Conservation (phyloP, 2,113 vertebrate species). For the Tringa solitaria region DNA sequence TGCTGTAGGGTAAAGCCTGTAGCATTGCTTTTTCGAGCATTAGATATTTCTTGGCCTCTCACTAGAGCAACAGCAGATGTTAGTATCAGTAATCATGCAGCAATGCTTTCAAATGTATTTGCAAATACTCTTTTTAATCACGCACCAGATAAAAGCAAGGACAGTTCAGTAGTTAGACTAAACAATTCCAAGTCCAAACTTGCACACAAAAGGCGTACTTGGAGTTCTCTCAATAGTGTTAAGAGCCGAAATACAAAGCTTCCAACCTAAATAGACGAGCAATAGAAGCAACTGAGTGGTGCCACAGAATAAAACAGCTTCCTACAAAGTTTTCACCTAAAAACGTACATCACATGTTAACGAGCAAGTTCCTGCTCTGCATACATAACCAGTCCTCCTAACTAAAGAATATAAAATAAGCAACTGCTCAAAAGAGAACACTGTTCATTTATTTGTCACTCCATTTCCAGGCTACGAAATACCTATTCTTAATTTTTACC, state of each 20-base stretch:
- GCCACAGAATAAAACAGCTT: background rate
- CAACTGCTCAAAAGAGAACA: background rate
- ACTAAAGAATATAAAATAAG: background rate
- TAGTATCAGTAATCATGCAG: background rate
- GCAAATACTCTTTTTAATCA: background rate
- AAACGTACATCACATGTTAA: background rate
- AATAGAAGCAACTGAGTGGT: background rate
- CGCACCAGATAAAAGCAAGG: background rate
- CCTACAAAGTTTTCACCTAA: background rate
- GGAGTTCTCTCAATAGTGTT: background rate
- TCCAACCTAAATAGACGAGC: fast-evolving
- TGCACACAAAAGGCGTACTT: background rate
- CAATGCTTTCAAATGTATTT: background rate
- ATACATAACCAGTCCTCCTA: background rate
- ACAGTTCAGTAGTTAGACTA: background rate
- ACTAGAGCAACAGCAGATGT: background rate
- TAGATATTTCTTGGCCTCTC: background rate
- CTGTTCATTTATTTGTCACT: background rate
- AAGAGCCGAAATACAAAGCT: background rate
- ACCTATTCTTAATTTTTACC: background rate
- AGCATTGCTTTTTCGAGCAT: background rate
- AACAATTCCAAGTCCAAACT: background rate
- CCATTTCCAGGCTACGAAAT: background rate
- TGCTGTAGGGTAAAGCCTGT: background rate
- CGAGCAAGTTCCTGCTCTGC: background rate